Base-by-base conservation (phyloP, 2,888 invertebrate genomes). In the Tineola bisselliella region DNA sequence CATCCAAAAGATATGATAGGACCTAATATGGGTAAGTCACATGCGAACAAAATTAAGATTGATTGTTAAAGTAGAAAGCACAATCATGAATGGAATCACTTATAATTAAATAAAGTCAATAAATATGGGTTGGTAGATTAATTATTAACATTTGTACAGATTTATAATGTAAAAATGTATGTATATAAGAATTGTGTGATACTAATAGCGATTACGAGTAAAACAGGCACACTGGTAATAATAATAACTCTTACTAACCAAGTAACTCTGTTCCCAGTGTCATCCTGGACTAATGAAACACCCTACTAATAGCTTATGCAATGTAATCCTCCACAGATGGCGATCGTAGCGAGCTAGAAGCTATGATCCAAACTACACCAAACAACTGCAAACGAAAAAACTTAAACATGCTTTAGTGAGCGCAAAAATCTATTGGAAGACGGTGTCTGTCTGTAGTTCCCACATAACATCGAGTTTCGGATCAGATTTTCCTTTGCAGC, bases 1-100 rank as follows among this genome's bases (percentile, higher is more conserved):
- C 94, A 94, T 82, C 94, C 93, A 59, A 94, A 93, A 82, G 94
- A 94, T 73, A 89, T 90, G 76, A 91, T 92, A 76, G 91, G 92
- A 71, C 91, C 91, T 71, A 94, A 93, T 81, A 91, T 93, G 90
- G 93, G 94, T 93, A 88, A 90, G 90, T 43, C 44, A 10, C 6
- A 44, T 44, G 44, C 3, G 10, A 13, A 15, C 15, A 33, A 58
- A 58, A 15, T 13, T 15, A 33, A 57, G n/a, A 54, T 54, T 30
- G n/a, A n/a, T 19, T n/a, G 56, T 56, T 56, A 56, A 12, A 54
- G 56, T 56, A 56, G 56, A 12, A 30, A 15, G 58, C 58, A 58
- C 58, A 58, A 54, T 48, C 38, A 48, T 54, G 54, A 54, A 54
- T 48, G 48, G 15, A 48, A 48, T 15, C 48, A 48, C 48, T 8